These are phyloP conservation scores for Acronicta leporina DNA, from an alignment of 2,888 invertebrate species.

Conservation along the genomic window DNA sequence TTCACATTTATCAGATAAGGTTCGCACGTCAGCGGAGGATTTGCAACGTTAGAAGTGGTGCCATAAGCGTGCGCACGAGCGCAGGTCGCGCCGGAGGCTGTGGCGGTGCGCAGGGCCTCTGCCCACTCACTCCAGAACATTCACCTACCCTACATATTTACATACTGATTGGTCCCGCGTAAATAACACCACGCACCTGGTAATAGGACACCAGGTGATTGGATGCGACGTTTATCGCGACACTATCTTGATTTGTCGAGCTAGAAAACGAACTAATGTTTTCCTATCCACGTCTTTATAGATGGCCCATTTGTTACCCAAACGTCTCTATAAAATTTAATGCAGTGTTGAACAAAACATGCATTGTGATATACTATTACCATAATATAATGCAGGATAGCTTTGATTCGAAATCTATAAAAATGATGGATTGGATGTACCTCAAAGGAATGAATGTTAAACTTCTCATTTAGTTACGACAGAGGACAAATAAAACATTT, in stretches of 20 bases:
- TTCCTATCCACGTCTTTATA: constrained; percentile 67
- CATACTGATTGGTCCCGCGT: constrained; percentile 84
- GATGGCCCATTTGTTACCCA: constrained; percentile 71
- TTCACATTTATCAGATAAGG: constrained; percentile 47
- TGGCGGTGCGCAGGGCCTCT: constrained; percentile 69
- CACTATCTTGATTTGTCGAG: constrained; percentile 82
- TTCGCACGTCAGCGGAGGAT: constrained; percentile 55
- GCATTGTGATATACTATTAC: constrained; percentile 41
- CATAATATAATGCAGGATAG: constrained; percentile 25
- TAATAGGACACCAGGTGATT: constrained; percentile 79
- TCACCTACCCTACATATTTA: constrained; percentile 87
- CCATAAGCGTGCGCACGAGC: constrained; percentile 80
- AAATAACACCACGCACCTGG: constrained; percentile 78
- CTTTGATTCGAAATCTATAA: constrained; percentile 17
- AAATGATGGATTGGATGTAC: constrained; percentile 10
- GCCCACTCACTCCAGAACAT: constrained; percentile 85
- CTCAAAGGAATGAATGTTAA: not conserved
- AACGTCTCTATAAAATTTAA: constrained; percentile 75
- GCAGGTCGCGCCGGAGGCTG: constrained; percentile 81
- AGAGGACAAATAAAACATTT: not conserved
- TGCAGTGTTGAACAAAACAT: constrained; percentile 47
- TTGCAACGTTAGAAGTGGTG: constrained; percentile 56
- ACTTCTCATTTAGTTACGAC: not conserved
- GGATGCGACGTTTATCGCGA: constrained; percentile 77
- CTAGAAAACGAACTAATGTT: constrained; percentile 68